phyloP scores from a whole-genome alignment of 2,113 vertebrate species.

The Xenopus laevis region DNA sequence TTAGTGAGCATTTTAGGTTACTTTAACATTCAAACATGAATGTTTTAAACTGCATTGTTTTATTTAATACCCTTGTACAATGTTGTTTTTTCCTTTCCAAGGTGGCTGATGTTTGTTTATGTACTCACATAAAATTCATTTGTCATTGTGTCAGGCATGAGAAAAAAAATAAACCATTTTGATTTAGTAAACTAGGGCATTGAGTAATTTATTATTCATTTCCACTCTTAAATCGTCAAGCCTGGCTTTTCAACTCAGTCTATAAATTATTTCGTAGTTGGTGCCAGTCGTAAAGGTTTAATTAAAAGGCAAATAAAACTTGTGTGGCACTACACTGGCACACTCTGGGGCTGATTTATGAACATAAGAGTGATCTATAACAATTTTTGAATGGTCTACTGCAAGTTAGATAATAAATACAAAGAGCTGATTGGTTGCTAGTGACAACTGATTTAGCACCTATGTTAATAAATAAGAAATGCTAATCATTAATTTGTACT shows the following conservation, averaged over 20 bases:
- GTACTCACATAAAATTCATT: constrained; percentile 2
- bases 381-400: too few species aligned
- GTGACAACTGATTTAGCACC: too few species aligned
- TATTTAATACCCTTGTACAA: constrained; percentile 12
- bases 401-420: too few species aligned
- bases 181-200: constrained; percentile 33
- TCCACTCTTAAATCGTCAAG: constrained; percentile 2
- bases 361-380: too few species aligned
- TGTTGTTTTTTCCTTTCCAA: constrained; percentile 24
- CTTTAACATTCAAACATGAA: too few species aligned
- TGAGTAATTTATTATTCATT: constrained; percentile 39
- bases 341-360: too few species aligned
- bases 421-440: too few species aligned
- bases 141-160: constrained; percentile 28
- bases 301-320: constrained; percentile 3
- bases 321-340: neutral
- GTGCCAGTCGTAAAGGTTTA: constrained; percentile 11
- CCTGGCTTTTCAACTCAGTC: constrained; percentile 9
- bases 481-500: too few species aligned
- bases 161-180: constrained; percentile 5
- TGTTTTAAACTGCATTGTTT: neutral
- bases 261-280: constrained; percentile 19
- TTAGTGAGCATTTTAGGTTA: too few species aligned
- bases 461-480: too few species aligned
- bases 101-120: constrained; percentile 15